Evolutionary conservation across 2,888 invertebrate species (phyloP).

Genomic region (Lacanobia oleracea): DNA sequence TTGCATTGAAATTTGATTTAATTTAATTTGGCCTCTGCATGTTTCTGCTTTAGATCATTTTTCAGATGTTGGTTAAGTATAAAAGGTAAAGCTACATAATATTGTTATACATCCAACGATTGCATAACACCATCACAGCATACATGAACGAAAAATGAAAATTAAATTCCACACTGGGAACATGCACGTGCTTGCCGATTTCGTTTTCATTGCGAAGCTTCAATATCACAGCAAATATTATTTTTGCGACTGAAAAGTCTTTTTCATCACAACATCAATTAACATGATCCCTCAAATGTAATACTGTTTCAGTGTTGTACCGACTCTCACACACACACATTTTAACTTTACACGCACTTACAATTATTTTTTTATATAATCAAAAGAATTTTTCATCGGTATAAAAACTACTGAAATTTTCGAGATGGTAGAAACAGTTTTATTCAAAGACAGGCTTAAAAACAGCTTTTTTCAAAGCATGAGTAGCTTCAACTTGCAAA

Average conservation of each 20-base stretch:
- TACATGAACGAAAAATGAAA: conserved; percentile 64
- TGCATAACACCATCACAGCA: conserved; percentile 63
- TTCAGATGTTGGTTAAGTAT: conserved; percentile 60
- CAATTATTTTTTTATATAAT: conserved; percentile 50
- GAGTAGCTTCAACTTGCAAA: conserved; percentile 71
- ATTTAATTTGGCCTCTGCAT: conserved; percentile 76
- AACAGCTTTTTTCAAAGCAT: conserved; percentile 81
- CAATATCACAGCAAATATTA: conserved; percentile 73
- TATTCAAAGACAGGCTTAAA: conserved; percentile 70
- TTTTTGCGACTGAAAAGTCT: conserved; percentile 67
- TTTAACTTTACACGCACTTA: conserved; percentile 73
- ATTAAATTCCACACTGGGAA: conserved; percentile 68
- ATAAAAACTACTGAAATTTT: conserved; percentile 46
- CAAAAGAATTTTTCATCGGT: conserved; percentile 46
- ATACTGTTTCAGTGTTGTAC: conserved; percentile 67
- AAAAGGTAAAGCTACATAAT: conserved; percentile 60
- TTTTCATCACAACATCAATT: conserved; percentile 66
- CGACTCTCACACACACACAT: conserved; percentile 66
- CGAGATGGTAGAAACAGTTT: conserved; percentile 49
- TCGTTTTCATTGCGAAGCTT: conserved; percentile 75
- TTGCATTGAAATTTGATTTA: conserved; percentile 75
- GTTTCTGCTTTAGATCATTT: conserved; percentile 72
- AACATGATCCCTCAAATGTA: conserved; percentile 62
- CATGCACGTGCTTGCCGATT: conserved; percentile 80
- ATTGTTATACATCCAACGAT: conserved; percentile 56